Percentiles rank a stretch among this genome's conserved stretches.
These are phyloP conservation scores for Pomacea maculata DNA, from an alignment of 1,140 invertebrate species.

Conservation along the genomic window DNA sequence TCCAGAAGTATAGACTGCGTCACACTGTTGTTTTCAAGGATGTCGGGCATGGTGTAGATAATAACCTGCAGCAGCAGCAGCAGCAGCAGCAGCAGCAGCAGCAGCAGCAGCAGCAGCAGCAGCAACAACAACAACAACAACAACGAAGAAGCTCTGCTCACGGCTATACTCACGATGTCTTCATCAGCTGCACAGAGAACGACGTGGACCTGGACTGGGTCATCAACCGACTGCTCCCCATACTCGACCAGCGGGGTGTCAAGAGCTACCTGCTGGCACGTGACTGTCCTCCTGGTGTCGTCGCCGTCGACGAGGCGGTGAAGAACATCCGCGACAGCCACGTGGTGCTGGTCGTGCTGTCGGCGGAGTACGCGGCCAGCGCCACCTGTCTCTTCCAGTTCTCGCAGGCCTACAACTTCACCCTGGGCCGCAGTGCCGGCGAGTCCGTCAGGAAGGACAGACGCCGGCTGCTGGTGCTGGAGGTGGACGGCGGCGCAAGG, in stretches of 20 bases:
- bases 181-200: not conserved
- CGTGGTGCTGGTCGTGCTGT: not conserved
- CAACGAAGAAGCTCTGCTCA: not conserved
- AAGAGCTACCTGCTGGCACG: not conserved
- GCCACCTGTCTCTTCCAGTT: slow-evolving; percentile 5
- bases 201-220: not conserved
- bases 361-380: not conserved
- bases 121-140: not conserved
- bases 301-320: not conserved
- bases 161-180: not conserved
- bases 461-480: too few species aligned
- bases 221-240: not conserved
- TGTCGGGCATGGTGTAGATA: not conserved
- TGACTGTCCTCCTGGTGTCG: not conserved
- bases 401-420: slow-evolving; percentile 8
- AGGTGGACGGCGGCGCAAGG: too few species aligned
- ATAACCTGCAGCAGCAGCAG: not conserved
- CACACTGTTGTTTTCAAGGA: not conserved
- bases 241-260: not conserved
- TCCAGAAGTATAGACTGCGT: too few species aligned
- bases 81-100: not conserved
- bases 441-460: too few species aligned
- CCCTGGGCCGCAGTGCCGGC: not conserved
- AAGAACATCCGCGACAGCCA: not conserved
- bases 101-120: not conserved